A percentile compares a stretch with the other conserved stretches of the same genome.
Evolutionary conservation across 2,797 vertebrate genomes (phyloP).

Genomic region (Poecilia gillii): DNA sequence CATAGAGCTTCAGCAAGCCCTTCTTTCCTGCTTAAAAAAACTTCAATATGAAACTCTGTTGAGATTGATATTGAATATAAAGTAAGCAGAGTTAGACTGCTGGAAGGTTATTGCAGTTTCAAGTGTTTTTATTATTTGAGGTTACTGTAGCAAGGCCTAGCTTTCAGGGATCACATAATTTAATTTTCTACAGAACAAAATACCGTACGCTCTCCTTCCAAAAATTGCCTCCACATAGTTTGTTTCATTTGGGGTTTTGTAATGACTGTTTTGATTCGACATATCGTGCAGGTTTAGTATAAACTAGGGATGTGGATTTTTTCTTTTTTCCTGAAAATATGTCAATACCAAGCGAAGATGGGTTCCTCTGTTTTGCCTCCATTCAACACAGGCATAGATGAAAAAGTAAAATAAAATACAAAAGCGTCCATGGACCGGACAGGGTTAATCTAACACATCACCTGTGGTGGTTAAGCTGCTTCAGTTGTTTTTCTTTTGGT

Average conservation of each 20-base stretch:
- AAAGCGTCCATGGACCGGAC: not conserved
- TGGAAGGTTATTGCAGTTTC: not conserved
- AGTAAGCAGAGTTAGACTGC: not conserved
- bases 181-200: not conserved
- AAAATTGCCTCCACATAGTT: not conserved
- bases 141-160: no score
- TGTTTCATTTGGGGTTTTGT: not conserved
- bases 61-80: not conserved
- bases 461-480: constrained; percentile 4
- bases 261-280: not conserved
- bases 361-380: not conserved
- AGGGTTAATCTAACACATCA: not conserved
- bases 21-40: not conserved
- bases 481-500: constrained; percentile 12
- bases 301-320: not conserved
- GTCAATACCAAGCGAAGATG: not conserved
- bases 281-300: not conserved
- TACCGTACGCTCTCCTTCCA: not conserved
- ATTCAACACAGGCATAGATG: not conserved
- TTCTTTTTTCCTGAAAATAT: no score
- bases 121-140: not conserved
- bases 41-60: not conserved
- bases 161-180: no score
- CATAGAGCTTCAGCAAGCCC: not conserved
- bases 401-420: not conserved